Base-by-base conservation (phyloP, 1,140 invertebrate species). In the Sminthurides bifidus region DNA sequence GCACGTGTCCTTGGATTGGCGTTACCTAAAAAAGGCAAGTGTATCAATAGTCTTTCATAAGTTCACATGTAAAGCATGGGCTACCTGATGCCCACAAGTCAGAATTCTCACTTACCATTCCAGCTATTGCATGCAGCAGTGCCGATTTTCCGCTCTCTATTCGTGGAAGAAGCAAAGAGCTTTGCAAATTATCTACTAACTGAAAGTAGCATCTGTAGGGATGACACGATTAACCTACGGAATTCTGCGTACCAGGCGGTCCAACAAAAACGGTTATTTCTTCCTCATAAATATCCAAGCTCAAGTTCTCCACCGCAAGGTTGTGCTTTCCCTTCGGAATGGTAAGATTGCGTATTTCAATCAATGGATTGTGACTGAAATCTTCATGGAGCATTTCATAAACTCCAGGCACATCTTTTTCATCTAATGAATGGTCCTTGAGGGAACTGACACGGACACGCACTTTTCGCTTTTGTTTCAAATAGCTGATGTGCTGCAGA, bases 261-360 rank as follows among this genome's bases (percentile, higher is more conserved):
- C 61, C 61, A 4, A 63, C 33, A 40, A 63, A 30, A 0, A 63
- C 50, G 8, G 57, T 59, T 2, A 63, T 59, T 54, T 63, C 61
- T 44, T 33, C 46, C 27, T 59, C 45, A 5, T 52, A 33, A 50
- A 63, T 30, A 23, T 63, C 43, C 52, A 63, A 49, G 35, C 17
- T 59, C 21, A 63, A 44, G 17, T 49, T 45, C 29, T 59, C 53
- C 27, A 63, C 29, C 12, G 51, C 49, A 1, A 63, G 29, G 43
- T 59, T 63, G 31, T 63, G 48, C 26, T 56, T 56, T 14, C 57
- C 54, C 29, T 30, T 52, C 10, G 23, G 27, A 19, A 56, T 54
- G 30, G 30, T 35, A 2, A 63, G 8, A 38, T 59, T 21, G 3
- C 61, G 17, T 6, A 63, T 5, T 12, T 33, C 30, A 4, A 59